Evolutionary conservation across 2,113 vertebrate genomes (phyloP).

Genomic region (Corynorhinus townsendii): DNA sequence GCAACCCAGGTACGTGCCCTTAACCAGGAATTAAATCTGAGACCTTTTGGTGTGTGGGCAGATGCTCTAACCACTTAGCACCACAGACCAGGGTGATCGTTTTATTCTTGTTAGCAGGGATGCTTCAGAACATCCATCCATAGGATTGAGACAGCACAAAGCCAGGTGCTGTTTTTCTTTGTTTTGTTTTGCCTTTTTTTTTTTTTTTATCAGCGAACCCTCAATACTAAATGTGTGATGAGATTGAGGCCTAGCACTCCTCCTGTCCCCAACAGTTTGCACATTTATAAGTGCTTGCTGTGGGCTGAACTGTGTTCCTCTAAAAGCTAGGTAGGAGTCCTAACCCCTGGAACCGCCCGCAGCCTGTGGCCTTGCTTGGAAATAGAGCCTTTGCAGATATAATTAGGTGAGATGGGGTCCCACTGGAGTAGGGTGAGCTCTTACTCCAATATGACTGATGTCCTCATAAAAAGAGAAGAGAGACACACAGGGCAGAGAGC

Average conservation of each 20-base stretch:
- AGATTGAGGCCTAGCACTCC: neutral
- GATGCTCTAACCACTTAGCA: too few species aligned
- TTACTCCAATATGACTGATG: neutral
- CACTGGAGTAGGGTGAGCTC: neutral
- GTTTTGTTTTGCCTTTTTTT: too few species aligned
- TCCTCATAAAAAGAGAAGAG: neutral
- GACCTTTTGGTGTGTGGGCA: too few species aligned
- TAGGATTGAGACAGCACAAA: fast-evolving
- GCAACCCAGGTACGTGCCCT: too few species aligned
- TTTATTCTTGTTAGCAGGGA: neutral
- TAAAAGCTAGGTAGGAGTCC: neutral
- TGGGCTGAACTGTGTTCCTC: neutral
- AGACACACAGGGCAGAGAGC: neutral
- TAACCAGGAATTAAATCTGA: too few species aligned
- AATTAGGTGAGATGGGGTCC: neutral
- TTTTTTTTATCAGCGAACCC: neutral
- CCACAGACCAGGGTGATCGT: too few species aligned
- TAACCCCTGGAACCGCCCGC: neutral
- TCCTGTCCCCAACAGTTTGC: too few species aligned
- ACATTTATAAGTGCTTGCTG: neutral
- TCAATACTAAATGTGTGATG: neutral
- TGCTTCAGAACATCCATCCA: neutral
- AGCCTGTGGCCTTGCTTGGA: neutral
- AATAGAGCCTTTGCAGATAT: neutral
- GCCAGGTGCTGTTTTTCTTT: neutral